Evolutionary conservation across 2,888 invertebrate species (phyloP), one percentile per base, ranked within the genome.

Genomic region (Laothoe populi): DNA sequence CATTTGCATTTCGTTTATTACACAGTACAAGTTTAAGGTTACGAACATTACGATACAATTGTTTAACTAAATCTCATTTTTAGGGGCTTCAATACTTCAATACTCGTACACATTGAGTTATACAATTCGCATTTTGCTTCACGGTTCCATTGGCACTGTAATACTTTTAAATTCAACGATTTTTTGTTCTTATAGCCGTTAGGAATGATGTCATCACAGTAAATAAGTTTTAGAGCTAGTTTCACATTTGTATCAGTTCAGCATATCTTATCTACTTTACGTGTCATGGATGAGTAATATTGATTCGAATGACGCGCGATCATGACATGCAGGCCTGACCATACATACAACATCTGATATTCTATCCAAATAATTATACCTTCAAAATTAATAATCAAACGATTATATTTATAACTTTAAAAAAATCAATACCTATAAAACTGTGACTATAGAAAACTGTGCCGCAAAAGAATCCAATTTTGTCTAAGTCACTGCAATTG

Each of bases 131-230:
- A 68, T 64, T 66, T 64, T 61, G 60, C 68, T 74, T 70, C 69
- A 77, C 77, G 74, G 70, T 80, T 77, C 75, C 76, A 79, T 83
- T 78, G 73, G 66, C 75, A 73, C 70, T 72, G 66, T 35, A 60
- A 60, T 53, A 59, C 60, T 63, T 66, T 59, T 23, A 60, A 66
- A 42, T 21, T 38, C 42, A 26, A 45, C 40, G 40, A 31, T 61
- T 46, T 64, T 64, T 68, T 80, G 81, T 81, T 81, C 65, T n/a
- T n/a, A 58, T 65, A 67, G 69, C 76, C 74, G 74, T 82, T 77
- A 71, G 67, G 64, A 73, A 70, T 87, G 87, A 87, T 85, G 84
- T 87, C 86, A 87, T 75, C 65, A 62, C 64, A 65, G 67, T 61
- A 66, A 70, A 66, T 73, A 71, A 60, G 26, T 49, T 49, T 13